These are phyloP conservation scores for Aldrovandia affinis DNA, from an alignment of 2,797 vertebrate genomes.

Conservation along the genomic window DNA sequence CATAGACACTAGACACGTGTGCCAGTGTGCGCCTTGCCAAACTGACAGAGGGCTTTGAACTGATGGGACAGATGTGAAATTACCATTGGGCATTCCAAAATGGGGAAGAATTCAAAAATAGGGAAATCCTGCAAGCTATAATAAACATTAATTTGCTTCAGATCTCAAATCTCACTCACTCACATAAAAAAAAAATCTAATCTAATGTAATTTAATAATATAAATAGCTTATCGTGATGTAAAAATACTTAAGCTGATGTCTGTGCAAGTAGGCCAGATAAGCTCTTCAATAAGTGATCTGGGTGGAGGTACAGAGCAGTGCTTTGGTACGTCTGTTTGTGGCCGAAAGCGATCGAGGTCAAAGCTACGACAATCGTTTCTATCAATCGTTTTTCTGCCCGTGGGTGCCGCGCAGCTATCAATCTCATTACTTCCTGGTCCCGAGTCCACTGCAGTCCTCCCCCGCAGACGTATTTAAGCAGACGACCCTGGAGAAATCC, in stretches of 20 bases:
- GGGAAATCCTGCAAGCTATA: too few relatives aligned
- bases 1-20: not conserved
- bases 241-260: too few relatives aligned
- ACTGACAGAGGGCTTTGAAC: too few relatives aligned
- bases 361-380: not conserved
- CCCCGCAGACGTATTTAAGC: not conserved
- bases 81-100: too few relatives aligned
- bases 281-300: not conserved
- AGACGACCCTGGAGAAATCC: not conserved
- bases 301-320: not conserved
- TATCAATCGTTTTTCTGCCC: not conserved
- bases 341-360: not conserved
- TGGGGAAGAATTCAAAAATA: too few relatives aligned
- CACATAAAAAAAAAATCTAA: too few relatives aligned
- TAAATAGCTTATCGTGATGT: too few relatives aligned
- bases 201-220: too few relatives aligned
- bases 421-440: not conserved
- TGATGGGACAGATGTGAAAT: too few relatives aligned
- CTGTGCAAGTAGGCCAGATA: not conserved
- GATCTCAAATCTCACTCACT: too few relatives aligned
- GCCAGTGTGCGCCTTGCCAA: not conserved
- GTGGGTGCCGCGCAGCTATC: too few relatives aligned
- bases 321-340: not conserved
- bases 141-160: too few relatives aligned
- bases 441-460: not conserved